A percentile compares a stretch with the other conserved stretches of the same genome.
Conservation (phyloP, 2,797 vertebrate species). For the Hirundo rustica region DNA sequence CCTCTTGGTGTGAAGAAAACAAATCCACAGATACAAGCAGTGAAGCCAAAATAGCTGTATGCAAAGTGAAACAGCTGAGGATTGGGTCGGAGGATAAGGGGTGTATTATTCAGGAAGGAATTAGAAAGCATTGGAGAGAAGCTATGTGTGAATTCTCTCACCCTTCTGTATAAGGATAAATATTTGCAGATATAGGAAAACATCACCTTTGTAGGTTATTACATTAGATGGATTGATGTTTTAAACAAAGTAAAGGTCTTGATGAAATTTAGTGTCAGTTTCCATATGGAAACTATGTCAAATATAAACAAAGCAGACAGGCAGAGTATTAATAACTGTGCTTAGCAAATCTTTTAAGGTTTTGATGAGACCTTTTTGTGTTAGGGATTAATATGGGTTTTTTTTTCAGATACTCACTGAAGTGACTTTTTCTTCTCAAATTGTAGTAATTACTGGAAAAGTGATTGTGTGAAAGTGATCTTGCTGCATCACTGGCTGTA, state of each 20-base stretch:
- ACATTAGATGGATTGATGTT: not conserved
- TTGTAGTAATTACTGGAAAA: not conserved
- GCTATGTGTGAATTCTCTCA: not conserved
- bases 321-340: not conserved
- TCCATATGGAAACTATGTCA: constrained; percentile 63
- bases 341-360: not conserved
- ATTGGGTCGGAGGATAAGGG: not conserved
- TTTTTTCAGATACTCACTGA: not conserved
- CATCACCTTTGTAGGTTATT: not conserved
- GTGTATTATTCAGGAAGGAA: not conserved
- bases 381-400: not conserved
- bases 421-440: not conserved
- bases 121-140: not conserved
- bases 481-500: rapidly evolving
- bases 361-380: not conserved
- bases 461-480: not conserved
- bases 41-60: not conserved
- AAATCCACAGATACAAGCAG: not conserved
- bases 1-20: not conserved
- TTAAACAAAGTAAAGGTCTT: constrained; percentile 35
- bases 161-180: not conserved
- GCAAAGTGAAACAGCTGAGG: not conserved
- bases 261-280: constrained; percentile 9
- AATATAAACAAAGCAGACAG: constrained; percentile 38
- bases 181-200: too few species aligned